Base-by-base conservation (phyloP, 2,888 invertebrate genomes). In the Shargacucullia verbasci region DNA sequence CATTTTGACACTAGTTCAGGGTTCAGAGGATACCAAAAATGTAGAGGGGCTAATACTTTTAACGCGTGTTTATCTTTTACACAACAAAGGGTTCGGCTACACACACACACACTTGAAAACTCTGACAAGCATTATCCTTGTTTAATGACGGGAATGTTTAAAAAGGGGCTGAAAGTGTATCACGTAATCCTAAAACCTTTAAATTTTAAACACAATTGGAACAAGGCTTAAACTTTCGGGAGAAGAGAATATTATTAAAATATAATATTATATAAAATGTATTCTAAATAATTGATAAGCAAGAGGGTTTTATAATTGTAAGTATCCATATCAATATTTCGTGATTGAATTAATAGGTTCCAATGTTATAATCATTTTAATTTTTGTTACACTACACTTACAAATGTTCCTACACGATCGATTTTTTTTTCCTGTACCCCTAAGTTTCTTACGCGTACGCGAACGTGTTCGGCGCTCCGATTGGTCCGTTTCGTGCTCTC, bases 141-240 rank as follows among this genome's bases (percentile, higher is more conserved):
- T 58, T 70, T 71, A 75, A 74, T 74, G 59, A 58, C 45, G 41
- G 46, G 34, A 14, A 54, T 49, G 25, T 43, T 66, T 55, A 25
- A 50, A 57, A 59, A 54, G 59, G 59, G 49, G n/a, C 38, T 59
- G 35, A 34, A 46, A 55, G 53, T 49, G 40, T 41, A 14, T 39
- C 38, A 46, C 52, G 49, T 67, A 67, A 67, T 74, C 52, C 49
- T 61, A 50, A 44, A 58, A 67, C 54, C 54, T 55, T 72, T 61
- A 66, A 72, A 61, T 61, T 67, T 67, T 61, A 55, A 69, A 52
- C 25, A 41, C 20, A 34, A 25, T 12, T 45, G 40, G 29, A 27
- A 43, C 43, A 20, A 40, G 41, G 48, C 35, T 50, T 14, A 40
- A 54, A 38, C 34, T 64, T 59, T 53, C 10, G 10, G 14, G n/a